Conservation (phyloP, 2,113 vertebrate species). For the Pyxicephalus adspersus region DNA sequence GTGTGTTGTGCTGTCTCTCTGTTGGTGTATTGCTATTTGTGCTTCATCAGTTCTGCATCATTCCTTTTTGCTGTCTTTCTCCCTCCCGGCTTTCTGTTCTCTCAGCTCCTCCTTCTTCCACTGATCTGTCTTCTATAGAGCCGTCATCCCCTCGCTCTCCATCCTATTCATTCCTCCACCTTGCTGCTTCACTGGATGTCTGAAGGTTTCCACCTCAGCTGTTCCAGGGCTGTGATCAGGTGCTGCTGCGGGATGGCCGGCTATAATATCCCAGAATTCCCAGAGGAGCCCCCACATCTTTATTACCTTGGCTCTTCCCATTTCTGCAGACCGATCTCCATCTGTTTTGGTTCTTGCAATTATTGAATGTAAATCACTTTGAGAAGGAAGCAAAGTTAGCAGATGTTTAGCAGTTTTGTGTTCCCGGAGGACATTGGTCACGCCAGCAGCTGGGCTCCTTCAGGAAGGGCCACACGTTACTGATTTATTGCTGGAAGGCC, state of each 20-base stretch:
- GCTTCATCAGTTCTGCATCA: constrained; percentile 21
- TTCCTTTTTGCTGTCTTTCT: constrained; percentile 2
- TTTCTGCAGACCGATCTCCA: constrained; percentile 14
- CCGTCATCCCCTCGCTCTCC: constrained; percentile 18
- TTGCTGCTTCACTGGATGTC: neutral
- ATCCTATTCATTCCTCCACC: neutral
- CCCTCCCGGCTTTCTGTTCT: constrained; percentile 10
- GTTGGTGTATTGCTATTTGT: neutral
- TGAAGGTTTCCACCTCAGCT: constrained; percentile 11
- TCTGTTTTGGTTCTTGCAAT: too few relatives aligned
- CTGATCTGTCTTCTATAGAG: neutral
- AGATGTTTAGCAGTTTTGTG: too few relatives aligned
- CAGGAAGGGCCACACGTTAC: too few relatives aligned
- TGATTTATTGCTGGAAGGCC: too few relatives aligned
- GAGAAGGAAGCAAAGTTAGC: too few relatives aligned
- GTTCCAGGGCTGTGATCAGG: constrained; percentile 23
- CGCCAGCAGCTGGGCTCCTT: too few relatives aligned
- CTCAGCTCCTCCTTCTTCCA: constrained; percentile 1
- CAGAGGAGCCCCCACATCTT: neutral
- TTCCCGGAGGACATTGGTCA: too few relatives aligned
- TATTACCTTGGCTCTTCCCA: neutral
- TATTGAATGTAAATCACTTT: too few relatives aligned
- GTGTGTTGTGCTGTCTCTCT: neutral
- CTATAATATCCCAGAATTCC: neutral
- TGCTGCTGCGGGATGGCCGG: neutral